A percentile compares a stretch with the other conserved stretches of the same genome.
Conservation (phyloP, 2,888 invertebrate genomes). For the Limnephilus lunatus region DNA sequence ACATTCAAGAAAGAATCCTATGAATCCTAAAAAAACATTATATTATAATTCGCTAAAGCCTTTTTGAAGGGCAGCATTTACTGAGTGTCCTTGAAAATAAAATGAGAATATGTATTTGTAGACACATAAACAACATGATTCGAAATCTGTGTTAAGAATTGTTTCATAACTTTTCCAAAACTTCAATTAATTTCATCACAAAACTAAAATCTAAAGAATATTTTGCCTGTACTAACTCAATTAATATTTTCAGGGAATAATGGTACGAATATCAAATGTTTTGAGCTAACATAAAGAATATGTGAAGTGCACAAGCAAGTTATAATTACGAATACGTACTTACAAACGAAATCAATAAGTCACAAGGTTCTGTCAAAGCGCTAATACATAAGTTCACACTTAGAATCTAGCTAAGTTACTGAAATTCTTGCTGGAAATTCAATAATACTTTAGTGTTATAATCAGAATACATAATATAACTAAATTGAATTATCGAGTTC, state of each 20-base stretch:
- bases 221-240: neutral
- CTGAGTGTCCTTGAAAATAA: neutral
- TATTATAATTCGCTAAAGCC: neutral
- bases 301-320: neutral
- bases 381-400: neutral
- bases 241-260: neutral
- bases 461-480: neutral
- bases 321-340: neutral
- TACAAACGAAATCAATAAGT: neutral
- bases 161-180: neutral
- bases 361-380: neutral
- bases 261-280: neutral
- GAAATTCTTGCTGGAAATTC: neutral
- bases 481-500: neutral
- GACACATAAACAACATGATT: neutral
- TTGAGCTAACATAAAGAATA: neutral
- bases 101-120: no score
- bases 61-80: neutral
- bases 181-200: neutral
- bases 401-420: neutral
- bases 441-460: neutral
- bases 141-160: neutral
- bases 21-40: neutral
- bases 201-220: neutral
- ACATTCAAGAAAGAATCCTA: neutral